A percentile compares a stretch with the other conserved stretches of the same genome.
Conservation (phyloP, 2,888 invertebrate genomes). For the Heliconius charithonia region DNA sequence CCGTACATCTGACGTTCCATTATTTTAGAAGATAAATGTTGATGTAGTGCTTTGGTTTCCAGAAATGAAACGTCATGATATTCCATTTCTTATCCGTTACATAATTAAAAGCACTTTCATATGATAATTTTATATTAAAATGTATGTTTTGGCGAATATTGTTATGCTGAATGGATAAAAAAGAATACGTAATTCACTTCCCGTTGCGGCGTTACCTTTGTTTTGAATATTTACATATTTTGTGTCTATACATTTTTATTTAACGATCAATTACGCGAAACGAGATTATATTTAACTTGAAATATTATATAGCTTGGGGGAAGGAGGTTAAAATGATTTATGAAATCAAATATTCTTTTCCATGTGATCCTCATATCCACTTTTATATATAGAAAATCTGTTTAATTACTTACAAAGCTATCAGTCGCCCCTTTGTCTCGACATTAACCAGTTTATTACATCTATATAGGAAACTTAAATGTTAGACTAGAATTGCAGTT, state of each 20-base stretch:
- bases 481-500: slow-evolving; percentile 49
- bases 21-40: slow-evolving; percentile 78
- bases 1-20: slow-evolving; percentile 71
- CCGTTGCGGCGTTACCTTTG: not conserved
- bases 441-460: slow-evolving; percentile 30
- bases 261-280: slow-evolving; percentile 22
- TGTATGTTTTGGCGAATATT: slow-evolving; percentile 34
- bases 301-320: slow-evolving; percentile 5
- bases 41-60: slow-evolving; percentile 50
- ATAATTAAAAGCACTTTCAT: slow-evolving; percentile 46
- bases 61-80: slow-evolving; percentile 45
- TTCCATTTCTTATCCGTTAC: slow-evolving; percentile 42
- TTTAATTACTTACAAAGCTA: slow-evolving; percentile 8
- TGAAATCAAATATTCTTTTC: slow-evolving; percentile 12
- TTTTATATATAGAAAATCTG: slow-evolving; percentile 5
- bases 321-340: slow-evolving; percentile 7
- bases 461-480: slow-evolving; percentile 42
- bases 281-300: slow-evolving; percentile 17
- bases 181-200: slow-evolving; percentile 18
- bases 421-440: slow-evolving; percentile 6
- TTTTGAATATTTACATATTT: slow-evolving; percentile 25
- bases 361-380: slow-evolving; percentile 1
- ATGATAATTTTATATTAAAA: slow-evolving; percentile 36
- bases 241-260: slow-evolving; percentile 13
- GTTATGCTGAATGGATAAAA: slow-evolving; percentile 26